A percentile compares a stretch with the other conserved stretches of the same genome.
Evolutionary conservation across 2,113 vertebrate species (phyloP).

Genomic region (Vidua chalybeata): DNA sequence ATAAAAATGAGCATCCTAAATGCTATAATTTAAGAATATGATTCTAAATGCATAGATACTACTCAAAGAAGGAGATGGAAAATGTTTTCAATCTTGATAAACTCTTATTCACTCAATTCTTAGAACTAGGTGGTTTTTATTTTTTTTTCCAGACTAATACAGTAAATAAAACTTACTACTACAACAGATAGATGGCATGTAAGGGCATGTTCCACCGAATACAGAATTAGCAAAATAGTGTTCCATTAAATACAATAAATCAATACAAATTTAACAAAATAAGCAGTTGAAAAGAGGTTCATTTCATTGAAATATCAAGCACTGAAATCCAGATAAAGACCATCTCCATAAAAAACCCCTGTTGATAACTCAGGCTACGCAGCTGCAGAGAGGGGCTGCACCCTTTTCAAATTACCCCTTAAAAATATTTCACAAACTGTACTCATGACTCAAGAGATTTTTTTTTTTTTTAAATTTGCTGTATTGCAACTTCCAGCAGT

Average conservation of each 20-base stretch:
- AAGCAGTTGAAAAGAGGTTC: background rate
- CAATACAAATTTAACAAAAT: background rate
- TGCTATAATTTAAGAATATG: background rate
- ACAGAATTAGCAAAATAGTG: background rate
- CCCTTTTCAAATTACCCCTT: background rate
- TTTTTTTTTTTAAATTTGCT: background rate
- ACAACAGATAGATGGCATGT: background rate
- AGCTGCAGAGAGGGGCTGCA: background rate
- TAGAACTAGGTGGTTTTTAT: background rate
- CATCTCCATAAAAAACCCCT: background rate
- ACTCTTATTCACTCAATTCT: background rate
- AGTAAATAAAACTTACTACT: background rate
- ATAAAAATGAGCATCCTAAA: fast-evolving
- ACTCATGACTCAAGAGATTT: background rate
- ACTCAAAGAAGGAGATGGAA: background rate
- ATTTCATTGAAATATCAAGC: background rate
- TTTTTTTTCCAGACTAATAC: background rate
- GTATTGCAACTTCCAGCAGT: background rate
- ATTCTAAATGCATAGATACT: background rate
- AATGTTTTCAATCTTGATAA: background rate
- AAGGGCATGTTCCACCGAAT: background rate
- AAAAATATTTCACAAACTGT: background rate
- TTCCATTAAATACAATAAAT: background rate
- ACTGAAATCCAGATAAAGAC: background rate
- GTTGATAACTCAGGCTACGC: background rate